Percentiles rank a stretch among this genome's conserved stretches.
Conservation (phyloP, 2,113 vertebrate genomes). For the Rhagologus leucostigma region DNA sequence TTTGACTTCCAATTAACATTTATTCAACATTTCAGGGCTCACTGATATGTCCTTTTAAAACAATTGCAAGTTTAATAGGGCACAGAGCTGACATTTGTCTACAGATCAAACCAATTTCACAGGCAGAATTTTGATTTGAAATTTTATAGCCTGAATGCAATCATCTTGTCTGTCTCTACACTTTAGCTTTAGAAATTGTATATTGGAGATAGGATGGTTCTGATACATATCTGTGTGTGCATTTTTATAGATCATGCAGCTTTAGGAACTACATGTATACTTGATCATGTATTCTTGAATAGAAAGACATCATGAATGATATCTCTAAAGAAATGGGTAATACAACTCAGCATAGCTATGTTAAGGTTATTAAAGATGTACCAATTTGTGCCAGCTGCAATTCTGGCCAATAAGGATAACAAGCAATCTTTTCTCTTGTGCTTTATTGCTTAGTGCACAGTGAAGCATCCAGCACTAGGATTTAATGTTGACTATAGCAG, state of each 20-base stretch:
- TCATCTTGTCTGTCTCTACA: not conserved
- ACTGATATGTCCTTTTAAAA: conserved; percentile 41
- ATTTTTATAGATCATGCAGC: not conserved
- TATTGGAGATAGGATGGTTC: not conserved
- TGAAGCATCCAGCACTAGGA: not conserved
- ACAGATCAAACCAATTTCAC: conserved; percentile 10
- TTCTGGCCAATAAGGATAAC: not conserved
- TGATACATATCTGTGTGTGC: not conserved
- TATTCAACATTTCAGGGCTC: conserved; percentile 19
- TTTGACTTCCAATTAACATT: conserved; percentile 57
- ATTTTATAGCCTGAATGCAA: not conserved
- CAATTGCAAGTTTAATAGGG: conserved; percentile 13
- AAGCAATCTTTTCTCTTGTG: not conserved
- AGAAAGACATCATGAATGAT: not conserved
- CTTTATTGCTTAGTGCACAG: not conserved
- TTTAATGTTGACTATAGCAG: conserved; percentile 29
- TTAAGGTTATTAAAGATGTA: not conserved
- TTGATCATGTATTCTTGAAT: not conserved
- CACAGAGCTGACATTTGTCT: conserved; percentile 41
- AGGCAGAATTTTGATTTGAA: conserved; percentile 4
- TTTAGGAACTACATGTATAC: not conserved
- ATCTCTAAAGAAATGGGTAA: not conserved
- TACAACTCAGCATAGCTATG: not conserved
- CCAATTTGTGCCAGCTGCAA: not conserved
- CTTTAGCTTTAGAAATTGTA: not conserved